Base-by-base conservation (phyloP, 2,888 invertebrate genomes). In the Caenorhabditis sinica region DNA sequence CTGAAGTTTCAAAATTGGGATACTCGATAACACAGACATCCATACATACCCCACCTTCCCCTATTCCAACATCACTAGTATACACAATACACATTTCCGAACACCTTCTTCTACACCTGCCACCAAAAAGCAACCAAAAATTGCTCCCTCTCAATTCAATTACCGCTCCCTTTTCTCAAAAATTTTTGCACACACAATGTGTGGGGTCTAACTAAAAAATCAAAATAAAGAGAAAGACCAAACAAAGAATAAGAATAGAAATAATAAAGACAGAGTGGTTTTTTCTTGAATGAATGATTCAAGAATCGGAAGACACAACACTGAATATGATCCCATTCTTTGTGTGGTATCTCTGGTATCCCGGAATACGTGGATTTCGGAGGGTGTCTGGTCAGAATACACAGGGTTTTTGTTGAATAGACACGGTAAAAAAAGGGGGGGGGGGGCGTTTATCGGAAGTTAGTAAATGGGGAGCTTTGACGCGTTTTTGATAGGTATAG, bases 241-340 rank as follows among this genome's bases (percentile, higher is more conserved):
- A n/a, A n/a, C n/a, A n/a, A n/a, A n/a, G n/a, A n/a, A n/a, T n/a
- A n/a, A n/a, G n/a, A n/a, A n/a, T n/a, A 40, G n/a, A 49, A 49
- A 49, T 36, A 63, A 63, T 36, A 63, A n/a, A 20, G 25, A 23
- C 17, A 40, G 40, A 40, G 33, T 33, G 8, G 33, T 33, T 33
- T 33, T 33, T 33, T 36, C 33, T 36, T 6, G n/a, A 63, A 63
- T 63, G 61, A 40, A 63, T 63, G 36, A 63, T 33, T 63, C 61
- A 63, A 17, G 45, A 45, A 13, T 40, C 40, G 2, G 15, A 45
- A n/a, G n/a, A n/a, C n/a, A n/a, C n/a, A n/a, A n/a, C n/a, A n/a
- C n/a, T n/a, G n/a, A n/a, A n/a, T n/a, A n/a, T n/a, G n/a, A 45
- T 45, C n/a, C 45, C 45, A 45, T 45, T 45, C 45, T 45, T 36